Conservation (phyloP, 2,888 invertebrate species). For the Alloscopus bannaensis region DNA sequence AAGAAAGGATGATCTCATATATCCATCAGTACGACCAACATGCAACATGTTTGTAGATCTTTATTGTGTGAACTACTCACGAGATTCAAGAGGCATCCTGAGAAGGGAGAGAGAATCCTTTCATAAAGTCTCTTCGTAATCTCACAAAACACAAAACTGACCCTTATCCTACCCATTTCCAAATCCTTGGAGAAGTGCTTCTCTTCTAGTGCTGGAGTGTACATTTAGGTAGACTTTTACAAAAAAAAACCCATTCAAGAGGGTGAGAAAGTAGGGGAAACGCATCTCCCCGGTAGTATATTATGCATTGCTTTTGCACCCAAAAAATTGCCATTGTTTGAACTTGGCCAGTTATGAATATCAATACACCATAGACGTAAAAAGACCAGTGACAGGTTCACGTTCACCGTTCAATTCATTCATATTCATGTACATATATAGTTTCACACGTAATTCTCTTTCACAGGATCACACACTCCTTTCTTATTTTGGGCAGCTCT, state of each 20-base stretch:
- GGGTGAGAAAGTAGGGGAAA: constrained; percentile 47
- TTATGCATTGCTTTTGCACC: too few species aligned
- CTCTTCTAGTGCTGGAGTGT: too few species aligned
- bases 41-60: too few species aligned
- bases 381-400: constrained; percentile 50
- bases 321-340: constrained; percentile 23
- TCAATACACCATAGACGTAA: constrained; percentile 28
- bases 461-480: neutral
- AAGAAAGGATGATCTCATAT: too few species aligned
- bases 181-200: constrained; percentile 12
- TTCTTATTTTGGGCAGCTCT: constrained; percentile 13
- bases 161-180: constrained; percentile 47
- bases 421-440: constrained; percentile 33
- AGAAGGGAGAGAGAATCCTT: too few species aligned
- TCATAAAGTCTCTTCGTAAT: too few species aligned
- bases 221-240: neutral
- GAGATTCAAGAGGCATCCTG: too few species aligned
- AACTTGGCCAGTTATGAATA: constrained; percentile 14
- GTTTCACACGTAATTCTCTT: constrained; percentile 51
- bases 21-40: too few species aligned
- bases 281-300: too few species aligned
- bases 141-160: too few species aligned
- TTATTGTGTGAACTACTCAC: too few species aligned
- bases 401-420: constrained; percentile 37
- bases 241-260: constrained; percentile 47